Evolutionary conservation across 2,113 vertebrate species (phyloP), one percentile per base, ranked within the genome.

Genomic region (Forbesichthys papilliferus): DNA sequence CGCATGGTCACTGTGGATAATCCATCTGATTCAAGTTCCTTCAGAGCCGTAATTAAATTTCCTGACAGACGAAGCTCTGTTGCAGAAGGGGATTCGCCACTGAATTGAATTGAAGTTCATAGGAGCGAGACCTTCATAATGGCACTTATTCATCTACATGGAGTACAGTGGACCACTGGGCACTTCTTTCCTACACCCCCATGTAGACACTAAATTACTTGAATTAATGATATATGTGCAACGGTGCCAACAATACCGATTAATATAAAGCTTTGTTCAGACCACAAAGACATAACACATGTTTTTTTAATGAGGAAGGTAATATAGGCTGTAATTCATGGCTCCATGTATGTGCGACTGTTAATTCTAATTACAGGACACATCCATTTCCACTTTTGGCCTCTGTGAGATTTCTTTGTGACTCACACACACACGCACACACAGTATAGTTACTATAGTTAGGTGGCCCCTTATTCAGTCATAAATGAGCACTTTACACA

Each of bases 231-330:
- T 75, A 53, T 55, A 64, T 62, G 68, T 73, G 54, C 27, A 27
- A 65, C 70, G 68, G 66, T 48, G 14, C 74, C 77, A 83, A 73
- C 85, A 81, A 82, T 85, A 68, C 68, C 58, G 13, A 82, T 77
- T 74, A 71, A 85, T 84, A 72, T 76, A 60, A 80, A 86, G 79
- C 78, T 69, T 76, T 60, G 67, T 65, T 71, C 67, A 71, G 73
- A 82, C 83, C 67, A 75, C 71, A 76, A 88, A 83, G 82, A 86
- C 51, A 47, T 79, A 77, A 83, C 78, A 86, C 81, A 82, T 61
- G 87, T 81, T 87, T 89, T 89, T 89, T 88, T 84, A 89, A 91
- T 87, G 82, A 90, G 84, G 42, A 20, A 86, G 64, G 72, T 76
- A 91, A 89, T 90, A 16, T 89, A 87, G 65, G 68, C 66, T 63